Conservation (phyloP, 2,888 invertebrate species). For the Thalpophila matura region DNA sequence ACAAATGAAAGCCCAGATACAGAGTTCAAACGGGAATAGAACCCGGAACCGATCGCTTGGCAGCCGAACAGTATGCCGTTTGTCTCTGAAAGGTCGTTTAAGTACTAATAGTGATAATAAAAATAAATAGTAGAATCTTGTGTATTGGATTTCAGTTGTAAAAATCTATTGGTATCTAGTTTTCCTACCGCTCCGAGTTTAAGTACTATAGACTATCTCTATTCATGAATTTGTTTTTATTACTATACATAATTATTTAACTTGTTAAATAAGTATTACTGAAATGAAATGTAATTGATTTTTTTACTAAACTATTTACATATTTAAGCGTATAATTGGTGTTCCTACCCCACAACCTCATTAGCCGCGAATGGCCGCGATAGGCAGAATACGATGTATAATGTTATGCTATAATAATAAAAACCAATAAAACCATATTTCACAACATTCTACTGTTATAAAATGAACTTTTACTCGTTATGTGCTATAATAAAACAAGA, state of each 20-base stretch:
- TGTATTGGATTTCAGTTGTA: constrained; percentile 39
- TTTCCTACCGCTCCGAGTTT: constrained; percentile 15
- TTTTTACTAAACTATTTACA: not conserved
- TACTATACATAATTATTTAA: no score
- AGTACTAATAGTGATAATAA: constrained; percentile 33
- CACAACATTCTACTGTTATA: no score
- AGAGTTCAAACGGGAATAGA: constrained; percentile 54
- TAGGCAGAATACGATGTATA: constrained; percentile 3
- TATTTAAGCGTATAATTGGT: not conserved
- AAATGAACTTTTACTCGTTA: no score
- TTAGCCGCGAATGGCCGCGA: no score
- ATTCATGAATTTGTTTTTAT: not conserved
- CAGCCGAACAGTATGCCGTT: constrained; percentile 47
- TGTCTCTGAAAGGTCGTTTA: constrained; percentile 58
- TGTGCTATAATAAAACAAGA: no score
- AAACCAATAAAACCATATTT: not conserved
- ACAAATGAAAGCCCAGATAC: constrained; percentile 27
- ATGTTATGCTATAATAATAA: not conserved
- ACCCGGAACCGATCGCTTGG: constrained; percentile 61
- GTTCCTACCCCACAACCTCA: constrained; percentile 7
- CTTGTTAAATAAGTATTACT: no score
- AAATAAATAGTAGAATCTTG: constrained; percentile 33
- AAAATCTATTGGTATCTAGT: constrained; percentile 27
- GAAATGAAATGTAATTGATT: not conserved
- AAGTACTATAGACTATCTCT: not conserved